Evolutionary conservation across 2,797 vertebrate species (phyloP), one percentile per base, ranked within the genome.

Genomic region (Hoplostethus mediterraneus): DNA sequence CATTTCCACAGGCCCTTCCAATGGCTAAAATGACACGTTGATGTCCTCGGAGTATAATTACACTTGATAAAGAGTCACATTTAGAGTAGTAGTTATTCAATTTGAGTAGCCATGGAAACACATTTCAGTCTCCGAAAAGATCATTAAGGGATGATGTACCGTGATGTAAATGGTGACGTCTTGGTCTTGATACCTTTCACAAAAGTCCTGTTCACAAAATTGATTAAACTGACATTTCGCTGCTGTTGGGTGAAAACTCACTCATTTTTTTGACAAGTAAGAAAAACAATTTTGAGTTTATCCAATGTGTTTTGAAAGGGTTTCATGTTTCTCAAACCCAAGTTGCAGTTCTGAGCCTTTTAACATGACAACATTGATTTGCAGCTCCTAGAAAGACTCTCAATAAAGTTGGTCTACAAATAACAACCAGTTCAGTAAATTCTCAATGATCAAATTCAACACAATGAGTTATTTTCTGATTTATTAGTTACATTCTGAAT

Each of bases 71-170:
- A 12, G 25, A 56, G 55, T 10, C 7, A 16, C 10, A 16, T 17
- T 36, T 36, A 57, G 14, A 14, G 38, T 28, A 14, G 38, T 28
- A 14, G 12, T 44, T 60, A 48, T 47, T 62, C 13, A 6, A 28
- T 48, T 30, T 47, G 3, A 31, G 44, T 62, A 31, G 28, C 59
- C 44, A 62, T 62, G 59, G 59, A 31, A 62, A 62, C 59, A n/a
- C 13, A 17, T 40, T 40, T 11, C 38, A 10, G 38, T 40, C 38
- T 11, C 8, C 40, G 12, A 53, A 63, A 67, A 47, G 21, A 53
- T 42, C 16, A 62, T 13, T 38, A 42, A 59, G 10, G 14, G 36
- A 48, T 61, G 44, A 63, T 44, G 17, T 30, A 25, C 25, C 25
- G 13, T 30, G 21, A 54, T 55, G 53, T 14, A 25, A 55, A 10